Conservation (phyloP, 2,888 invertebrate genomes). For the Incurvaria masculella region DNA sequence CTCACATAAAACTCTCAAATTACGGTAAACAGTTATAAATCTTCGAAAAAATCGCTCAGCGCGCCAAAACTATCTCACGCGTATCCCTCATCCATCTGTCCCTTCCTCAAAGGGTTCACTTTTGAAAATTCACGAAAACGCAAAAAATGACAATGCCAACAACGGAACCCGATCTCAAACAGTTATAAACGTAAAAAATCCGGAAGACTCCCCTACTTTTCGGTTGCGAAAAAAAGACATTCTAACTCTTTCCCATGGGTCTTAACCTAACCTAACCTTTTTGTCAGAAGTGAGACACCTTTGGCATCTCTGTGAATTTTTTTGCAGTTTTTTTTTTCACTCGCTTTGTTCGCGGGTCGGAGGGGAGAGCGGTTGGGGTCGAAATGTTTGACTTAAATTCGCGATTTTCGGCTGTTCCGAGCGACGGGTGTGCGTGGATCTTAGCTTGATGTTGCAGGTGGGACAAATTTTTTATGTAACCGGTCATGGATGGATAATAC, state of each 20-base stretch:
- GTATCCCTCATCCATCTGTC: conserved; percentile 41
- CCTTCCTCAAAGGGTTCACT: conserved; percentile 50
- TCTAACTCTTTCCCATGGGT: conserved; percentile 57
- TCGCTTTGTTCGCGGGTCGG: neutral
- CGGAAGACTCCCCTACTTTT: conserved; percentile 31
- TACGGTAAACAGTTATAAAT: conserved; percentile 55
- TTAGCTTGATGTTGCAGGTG: no score
- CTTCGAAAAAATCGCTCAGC: conserved; percentile 33
- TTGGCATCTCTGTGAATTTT: conserved; percentile 52
- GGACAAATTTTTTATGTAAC: no score
- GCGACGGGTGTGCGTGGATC: no score
- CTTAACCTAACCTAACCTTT: conserved; percentile 47
- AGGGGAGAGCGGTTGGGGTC: neutral
- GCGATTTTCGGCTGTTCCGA: no score
- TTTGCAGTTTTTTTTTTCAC: conserved; percentile 1
- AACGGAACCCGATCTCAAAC: conserved; percentile 41
- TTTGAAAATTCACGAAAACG: conserved; percentile 26
- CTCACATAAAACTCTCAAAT: conserved; percentile 47
- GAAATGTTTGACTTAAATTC: no score
- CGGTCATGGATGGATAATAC: no score
- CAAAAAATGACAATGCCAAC: conserved; percentile 17
- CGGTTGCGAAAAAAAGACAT: conserved; percentile 33
- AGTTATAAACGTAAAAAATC: conserved; percentile 35
- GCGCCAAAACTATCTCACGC: conserved; percentile 53
- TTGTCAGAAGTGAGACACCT: conserved; percentile 53